Evolutionary conservation across 2,797 vertebrate species (phyloP).

Genomic region (Crenuchus spilurus): DNA sequence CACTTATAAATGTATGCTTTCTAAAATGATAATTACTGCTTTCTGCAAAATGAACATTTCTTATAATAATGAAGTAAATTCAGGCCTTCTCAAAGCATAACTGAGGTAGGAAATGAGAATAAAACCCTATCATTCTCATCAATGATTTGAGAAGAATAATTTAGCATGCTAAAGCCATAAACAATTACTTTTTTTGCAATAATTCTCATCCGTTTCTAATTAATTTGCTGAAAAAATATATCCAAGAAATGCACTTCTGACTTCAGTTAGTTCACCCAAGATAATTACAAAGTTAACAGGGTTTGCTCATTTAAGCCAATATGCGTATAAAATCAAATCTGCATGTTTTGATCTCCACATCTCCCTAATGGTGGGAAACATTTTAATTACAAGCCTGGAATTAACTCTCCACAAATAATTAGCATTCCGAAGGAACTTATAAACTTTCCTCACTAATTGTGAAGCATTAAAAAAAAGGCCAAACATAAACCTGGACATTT

Average conservation of each 20-base stretch:
- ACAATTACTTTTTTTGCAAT: constrained; percentile 72
- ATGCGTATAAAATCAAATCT: constrained; percentile 78
- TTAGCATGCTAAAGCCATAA: constrained; percentile 75
- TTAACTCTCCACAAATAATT: constrained; percentile 78
- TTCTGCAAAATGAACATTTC: constrained; percentile 39
- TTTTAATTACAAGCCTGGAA: constrained; percentile 79
- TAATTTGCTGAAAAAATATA: constrained; percentile 78
- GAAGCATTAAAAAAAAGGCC: neutral
- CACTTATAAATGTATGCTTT: too few species aligned
- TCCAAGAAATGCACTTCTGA: constrained; percentile 73
- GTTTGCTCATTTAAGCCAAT: constrained; percentile 76
- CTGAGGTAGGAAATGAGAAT: neutral
- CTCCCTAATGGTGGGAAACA: constrained; percentile 76
- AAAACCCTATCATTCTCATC: constrained; percentile 10
- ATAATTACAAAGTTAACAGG: constrained; percentile 81
- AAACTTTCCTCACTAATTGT: neutral
- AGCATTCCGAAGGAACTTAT: constrained; percentile 52
- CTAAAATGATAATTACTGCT: constrained; percentile 17
- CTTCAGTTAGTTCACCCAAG: constrained; percentile 72
- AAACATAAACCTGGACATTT: neutral
- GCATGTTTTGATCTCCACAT: constrained; percentile 76
- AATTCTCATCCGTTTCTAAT: constrained; percentile 68
- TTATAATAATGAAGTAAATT: neutral
- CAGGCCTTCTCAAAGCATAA: neutral
- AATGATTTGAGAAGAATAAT: constrained; percentile 63